A percentile compares a stretch with the other conserved stretches of the same genome.
Conservation (phyloP, 2,888 invertebrate genomes). For the Colletes collaris region DNA sequence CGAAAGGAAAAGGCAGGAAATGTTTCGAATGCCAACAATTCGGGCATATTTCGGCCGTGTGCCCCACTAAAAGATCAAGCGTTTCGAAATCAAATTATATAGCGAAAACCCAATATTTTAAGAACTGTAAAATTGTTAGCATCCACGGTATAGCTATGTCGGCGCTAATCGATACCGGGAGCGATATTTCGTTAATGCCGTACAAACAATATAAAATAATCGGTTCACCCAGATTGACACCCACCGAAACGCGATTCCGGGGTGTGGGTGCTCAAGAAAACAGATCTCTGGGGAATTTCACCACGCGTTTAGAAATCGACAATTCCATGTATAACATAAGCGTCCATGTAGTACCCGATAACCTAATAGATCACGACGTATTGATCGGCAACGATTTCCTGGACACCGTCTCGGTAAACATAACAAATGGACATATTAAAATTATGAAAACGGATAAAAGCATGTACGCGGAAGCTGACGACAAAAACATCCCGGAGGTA, state of each 20-base stretch:
- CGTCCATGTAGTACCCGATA: conserved; percentile 48
- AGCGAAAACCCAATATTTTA: neutral
- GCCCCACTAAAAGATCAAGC: neutral
- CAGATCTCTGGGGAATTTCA: conserved; percentile 35
- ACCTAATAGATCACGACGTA: conserved; percentile 25
- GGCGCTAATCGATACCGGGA: too few species aligned
- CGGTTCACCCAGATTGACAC: conserved; percentile 14
- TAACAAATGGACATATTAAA: conserved; percentile 22
- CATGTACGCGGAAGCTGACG: conserved; percentile 7
- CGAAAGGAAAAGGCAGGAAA: too few species aligned
- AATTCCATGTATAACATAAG: conserved; percentile 26
- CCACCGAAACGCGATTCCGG: conserved; percentile 35
- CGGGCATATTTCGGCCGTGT: neutral
- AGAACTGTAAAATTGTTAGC: too few species aligned
- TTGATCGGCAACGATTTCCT: conserved; percentile 54
- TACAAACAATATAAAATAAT: conserved; percentile 13
- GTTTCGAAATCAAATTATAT: neutral
- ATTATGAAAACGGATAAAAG: conserved; percentile 32
- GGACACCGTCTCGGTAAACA: neutral
- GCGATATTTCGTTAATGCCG: neutral
- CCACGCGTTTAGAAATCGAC: conserved; percentile 34
- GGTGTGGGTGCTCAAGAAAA: conserved; percentile 44
- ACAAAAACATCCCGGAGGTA: conserved; percentile 24
- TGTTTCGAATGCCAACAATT: too few species aligned
- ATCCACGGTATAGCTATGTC: too few species aligned